These are phyloP conservation scores for Holacanthella duospinosa DNA, from an alignment of 2,888 invertebrate species.

Conservation along the genomic window DNA sequence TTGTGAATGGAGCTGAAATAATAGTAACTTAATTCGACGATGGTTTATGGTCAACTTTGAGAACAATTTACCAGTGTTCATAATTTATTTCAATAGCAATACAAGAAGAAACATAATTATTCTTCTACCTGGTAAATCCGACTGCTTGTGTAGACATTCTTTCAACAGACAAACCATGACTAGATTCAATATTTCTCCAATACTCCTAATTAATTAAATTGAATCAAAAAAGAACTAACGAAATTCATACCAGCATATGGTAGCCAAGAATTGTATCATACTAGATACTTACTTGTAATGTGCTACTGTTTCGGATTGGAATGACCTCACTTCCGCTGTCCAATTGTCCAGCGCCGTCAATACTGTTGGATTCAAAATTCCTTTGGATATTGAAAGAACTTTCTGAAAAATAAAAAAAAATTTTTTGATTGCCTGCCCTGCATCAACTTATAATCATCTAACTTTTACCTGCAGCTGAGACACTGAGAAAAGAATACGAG, in stretches of 20 bases:
- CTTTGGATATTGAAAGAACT: conserved; percentile 30
- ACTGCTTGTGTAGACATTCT: conserved; percentile 72
- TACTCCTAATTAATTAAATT: too few species aligned
- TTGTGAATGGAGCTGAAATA: conserved; percentile 63
- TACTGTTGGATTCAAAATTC: conserved; percentile 24
- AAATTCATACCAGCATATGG: too few species aligned
- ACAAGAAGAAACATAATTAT: too few species aligned
- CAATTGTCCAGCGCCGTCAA: conserved; percentile 28
- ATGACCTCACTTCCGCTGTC: conserved; percentile 28
- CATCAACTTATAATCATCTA: not conserved
- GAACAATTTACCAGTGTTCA: too few species aligned
- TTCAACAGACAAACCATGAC: conserved; percentile 84
- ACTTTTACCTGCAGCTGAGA: conserved; percentile 54
- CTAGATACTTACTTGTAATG: conserved; percentile 28
- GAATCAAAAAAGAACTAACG: too few species aligned
- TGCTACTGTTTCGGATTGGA: conserved; percentile 25
- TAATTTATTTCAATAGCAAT: not conserved
- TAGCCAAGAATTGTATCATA: too few species aligned
- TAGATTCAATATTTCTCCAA: conserved; percentile 85
- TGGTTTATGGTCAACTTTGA: too few species aligned
- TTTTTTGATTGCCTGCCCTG: not conserved
- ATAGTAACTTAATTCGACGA: not conserved
- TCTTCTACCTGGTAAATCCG: conserved; percentile 58
- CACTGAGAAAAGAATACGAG: conserved; percentile 58
- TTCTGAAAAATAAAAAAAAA: conserved; percentile 17